Percentiles rank a stretch among this genome's conserved stretches.
Evolutionary conservation across 1,140 invertebrate species (phyloP).

Genomic region (Phthorimaea operculella): DNA sequence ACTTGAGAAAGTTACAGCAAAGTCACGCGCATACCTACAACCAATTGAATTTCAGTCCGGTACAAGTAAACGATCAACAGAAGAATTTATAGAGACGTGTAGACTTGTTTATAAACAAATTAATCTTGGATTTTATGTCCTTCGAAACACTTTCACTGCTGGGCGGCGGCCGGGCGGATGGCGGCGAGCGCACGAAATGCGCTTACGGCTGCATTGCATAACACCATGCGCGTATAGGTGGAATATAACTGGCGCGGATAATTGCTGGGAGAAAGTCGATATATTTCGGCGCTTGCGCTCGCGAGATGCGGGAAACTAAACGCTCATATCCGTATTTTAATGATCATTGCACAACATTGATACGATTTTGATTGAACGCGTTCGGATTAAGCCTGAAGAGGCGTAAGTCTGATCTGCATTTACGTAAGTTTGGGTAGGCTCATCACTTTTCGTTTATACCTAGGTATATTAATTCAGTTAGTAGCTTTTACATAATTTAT

Average conservation of each 20-base stretch:
- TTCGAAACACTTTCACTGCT: conserved; percentile 43
- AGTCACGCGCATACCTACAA: too few relatives aligned
- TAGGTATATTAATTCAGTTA: too few relatives aligned
- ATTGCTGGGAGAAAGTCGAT: conserved; percentile 53
- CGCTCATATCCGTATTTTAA: conserved; percentile 30
- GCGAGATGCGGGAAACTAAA: conserved; percentile 32
- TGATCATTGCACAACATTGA: neutral
- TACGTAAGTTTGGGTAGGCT: too few relatives aligned
- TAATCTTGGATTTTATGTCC: neutral
- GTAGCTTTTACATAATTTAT: too few relatives aligned
- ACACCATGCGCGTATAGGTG: conserved; percentile 23
- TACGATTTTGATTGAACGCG: neutral
- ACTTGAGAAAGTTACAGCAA: too few relatives aligned
- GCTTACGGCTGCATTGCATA: conserved; percentile 41
- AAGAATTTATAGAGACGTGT: too few relatives aligned
- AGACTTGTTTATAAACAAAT: too few relatives aligned
- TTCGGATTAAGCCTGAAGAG: neutral
- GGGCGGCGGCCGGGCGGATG: conserved; percentile 7
- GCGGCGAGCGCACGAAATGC: conserved; percentile 25
- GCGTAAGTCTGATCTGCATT: neutral
- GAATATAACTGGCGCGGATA: conserved; percentile 16
- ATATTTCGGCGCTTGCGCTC: conserved; percentile 33
- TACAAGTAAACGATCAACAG: too few relatives aligned
- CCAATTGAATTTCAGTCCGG: too few relatives aligned
- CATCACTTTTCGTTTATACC: too few relatives aligned